A percentile compares a stretch with the other conserved stretches of the same genome.
phyloP scores from a whole-genome alignment of 2,797 vertebrate species.

The Eulemur coronatus region DNA sequence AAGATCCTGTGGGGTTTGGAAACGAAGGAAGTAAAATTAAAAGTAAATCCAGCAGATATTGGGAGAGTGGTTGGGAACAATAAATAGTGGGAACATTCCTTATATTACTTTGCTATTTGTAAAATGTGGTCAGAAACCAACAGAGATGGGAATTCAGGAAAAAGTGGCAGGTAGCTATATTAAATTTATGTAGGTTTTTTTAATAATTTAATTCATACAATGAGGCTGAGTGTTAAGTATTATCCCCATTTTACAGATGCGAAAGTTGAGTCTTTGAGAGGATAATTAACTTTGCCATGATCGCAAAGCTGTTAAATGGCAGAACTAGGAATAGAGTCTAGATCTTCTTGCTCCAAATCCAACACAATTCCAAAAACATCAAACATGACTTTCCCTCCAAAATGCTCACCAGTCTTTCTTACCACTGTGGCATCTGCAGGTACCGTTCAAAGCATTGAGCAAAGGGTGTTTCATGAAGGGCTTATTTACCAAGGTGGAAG shows the following conservation, averaged over 20 bases:
- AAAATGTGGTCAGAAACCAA: neutral
- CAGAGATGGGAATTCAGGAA: neutral
- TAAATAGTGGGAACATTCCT: neutral
- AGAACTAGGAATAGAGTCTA: neutral
- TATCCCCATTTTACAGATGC: neutral
- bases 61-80: neutral
- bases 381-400: neutral
- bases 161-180: neutral
- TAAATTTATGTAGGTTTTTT: neutral
- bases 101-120: neutral
- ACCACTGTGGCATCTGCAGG: neutral
- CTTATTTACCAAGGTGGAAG: neutral
- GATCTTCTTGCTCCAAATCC: neutral
- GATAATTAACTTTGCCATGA: neutral
- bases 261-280: neutral
- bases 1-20: neutral
- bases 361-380: neutral
- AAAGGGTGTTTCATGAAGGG: neutral
- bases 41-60: neutral
- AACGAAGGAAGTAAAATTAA: neutral
- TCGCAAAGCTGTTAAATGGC: neutral
- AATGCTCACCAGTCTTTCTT: neutral
- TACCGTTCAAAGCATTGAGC: rapidly evolving
- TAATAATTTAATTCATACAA: neutral
- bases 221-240: neutral